phyloP scores from a whole-genome alignment of 2,797 vertebrate species.

The Chaetophractus vellerosus region DNA sequence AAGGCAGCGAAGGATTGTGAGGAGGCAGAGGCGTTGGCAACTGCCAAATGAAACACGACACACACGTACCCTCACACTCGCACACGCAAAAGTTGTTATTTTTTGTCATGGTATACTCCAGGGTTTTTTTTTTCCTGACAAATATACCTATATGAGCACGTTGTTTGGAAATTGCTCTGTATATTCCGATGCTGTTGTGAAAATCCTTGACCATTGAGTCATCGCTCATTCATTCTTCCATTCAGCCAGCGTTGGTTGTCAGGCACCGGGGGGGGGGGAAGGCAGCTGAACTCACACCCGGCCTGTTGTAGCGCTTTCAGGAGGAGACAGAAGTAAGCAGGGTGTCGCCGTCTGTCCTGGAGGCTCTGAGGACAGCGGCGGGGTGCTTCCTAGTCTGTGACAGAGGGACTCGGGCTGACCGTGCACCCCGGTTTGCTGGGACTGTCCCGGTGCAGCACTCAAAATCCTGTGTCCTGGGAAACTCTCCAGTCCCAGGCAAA shows the following conservation, averaged over 20 bases:
- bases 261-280: not conserved
- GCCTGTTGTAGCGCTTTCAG: not conserved
- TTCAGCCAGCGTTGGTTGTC: fast-evolving
- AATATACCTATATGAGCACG: not conserved
- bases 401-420: not conserved
- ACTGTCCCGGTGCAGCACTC: not conserved
- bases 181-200: fast-evolving
- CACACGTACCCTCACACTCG: not conserved
- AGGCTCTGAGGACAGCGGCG: fast-evolving
- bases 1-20: fast-evolving
- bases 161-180: not conserved
- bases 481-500: not conserved
- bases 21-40: fast-evolving
- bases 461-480: not conserved
- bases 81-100: fast-evolving
- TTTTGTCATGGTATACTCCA: not conserved
- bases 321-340: not conserved
- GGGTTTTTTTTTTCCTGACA: not conserved
- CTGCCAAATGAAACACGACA: not conserved
- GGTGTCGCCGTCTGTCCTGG: fast-evolving
- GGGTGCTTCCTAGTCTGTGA: not conserved
- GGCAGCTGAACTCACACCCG: fast-evolving
- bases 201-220: fast-evolving
- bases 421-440: not conserved
- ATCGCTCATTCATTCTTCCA: fast-evolving